Conservation (phyloP, 1,140 invertebrate species). For the Ridgeia piscesae region DNA sequence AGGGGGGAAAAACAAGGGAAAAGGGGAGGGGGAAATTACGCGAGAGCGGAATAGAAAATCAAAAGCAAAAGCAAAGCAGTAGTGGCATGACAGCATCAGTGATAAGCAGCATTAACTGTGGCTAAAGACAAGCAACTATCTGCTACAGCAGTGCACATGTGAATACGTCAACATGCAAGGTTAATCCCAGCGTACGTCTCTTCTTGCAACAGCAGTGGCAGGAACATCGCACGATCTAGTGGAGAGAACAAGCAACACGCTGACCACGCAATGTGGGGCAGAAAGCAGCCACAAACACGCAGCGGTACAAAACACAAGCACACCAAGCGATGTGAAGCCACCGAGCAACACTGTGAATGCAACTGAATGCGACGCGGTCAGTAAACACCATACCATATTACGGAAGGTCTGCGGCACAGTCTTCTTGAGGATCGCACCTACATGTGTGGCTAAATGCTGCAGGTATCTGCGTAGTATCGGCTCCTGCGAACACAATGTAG, state of each 20-base stretch:
- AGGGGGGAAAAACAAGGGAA: no score
- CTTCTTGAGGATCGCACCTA: constrained; percentile 82
- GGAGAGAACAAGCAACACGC: not conserved
- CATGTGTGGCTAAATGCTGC: constrained; percentile 80
- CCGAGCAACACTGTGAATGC: not conserved
- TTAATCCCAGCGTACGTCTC: not conserved
- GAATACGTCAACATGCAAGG: not conserved
- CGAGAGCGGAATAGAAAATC: no score
- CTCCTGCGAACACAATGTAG: constrained; percentile 63
- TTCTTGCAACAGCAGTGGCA: not conserved
- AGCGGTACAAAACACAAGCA: not conserved
- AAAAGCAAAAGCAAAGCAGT: not conserved
- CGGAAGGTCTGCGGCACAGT: constrained; percentile 86
- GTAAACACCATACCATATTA: constrained; percentile 72
- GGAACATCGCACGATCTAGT: not conserved
- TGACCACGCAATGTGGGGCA: not conserved
- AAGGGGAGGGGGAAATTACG: no score
- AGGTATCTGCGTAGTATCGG: constrained; percentile 84
- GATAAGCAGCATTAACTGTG: not conserved
- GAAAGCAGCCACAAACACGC: not conserved
- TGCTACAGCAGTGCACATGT: not conserved
- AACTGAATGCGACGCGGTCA: not conserved
- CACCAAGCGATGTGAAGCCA: not conserved
- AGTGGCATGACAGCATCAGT: not conserved
- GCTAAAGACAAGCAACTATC: not conserved